A percentile compares a stretch with the other conserved stretches of the same genome.
Evolutionary conservation across 1,140 invertebrate genomes (phyloP).

Genomic region (Ephestia elutella): DNA sequence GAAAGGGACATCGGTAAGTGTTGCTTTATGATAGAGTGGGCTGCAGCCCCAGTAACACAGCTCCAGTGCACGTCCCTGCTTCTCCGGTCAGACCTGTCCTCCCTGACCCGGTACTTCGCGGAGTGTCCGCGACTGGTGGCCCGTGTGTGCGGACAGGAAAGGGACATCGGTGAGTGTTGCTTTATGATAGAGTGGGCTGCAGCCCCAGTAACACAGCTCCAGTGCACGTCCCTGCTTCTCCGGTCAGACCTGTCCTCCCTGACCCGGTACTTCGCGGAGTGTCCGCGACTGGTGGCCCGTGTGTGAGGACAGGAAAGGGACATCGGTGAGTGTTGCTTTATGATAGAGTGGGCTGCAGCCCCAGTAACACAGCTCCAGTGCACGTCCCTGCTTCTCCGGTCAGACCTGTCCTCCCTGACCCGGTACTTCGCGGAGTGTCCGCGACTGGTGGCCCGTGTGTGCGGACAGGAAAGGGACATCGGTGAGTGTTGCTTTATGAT

Average conservation of each 20-base stretch:
- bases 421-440: constrained; percentile 47
- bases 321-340: constrained; percentile 33
- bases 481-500: constrained; percentile 27
- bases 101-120: constrained; percentile 36
- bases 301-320: constrained; percentile 36
- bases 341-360: neutral
- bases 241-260: constrained; percentile 28
- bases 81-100: constrained; percentile 26
- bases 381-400: constrained; percentile 41
- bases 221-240: constrained; percentile 48
- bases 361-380: constrained; percentile 27
- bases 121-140: constrained; percentile 48
- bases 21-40: neutral
- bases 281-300: constrained; percentile 41
- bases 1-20: constrained; percentile 44
- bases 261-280: constrained; percentile 38
- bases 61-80: constrained; percentile 48
- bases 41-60: neutral
- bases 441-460: constrained; percentile 38
- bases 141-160: constrained; percentile 31
- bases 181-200: neutral
- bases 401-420: constrained; percentile 23
- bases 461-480: constrained; percentile 34
- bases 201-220: constrained; percentile 13
- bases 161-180: constrained; percentile 37